phyloP scores from a whole-genome alignment of 1,140 invertebrate genomes.

The Elysia chlorotica region DNA sequence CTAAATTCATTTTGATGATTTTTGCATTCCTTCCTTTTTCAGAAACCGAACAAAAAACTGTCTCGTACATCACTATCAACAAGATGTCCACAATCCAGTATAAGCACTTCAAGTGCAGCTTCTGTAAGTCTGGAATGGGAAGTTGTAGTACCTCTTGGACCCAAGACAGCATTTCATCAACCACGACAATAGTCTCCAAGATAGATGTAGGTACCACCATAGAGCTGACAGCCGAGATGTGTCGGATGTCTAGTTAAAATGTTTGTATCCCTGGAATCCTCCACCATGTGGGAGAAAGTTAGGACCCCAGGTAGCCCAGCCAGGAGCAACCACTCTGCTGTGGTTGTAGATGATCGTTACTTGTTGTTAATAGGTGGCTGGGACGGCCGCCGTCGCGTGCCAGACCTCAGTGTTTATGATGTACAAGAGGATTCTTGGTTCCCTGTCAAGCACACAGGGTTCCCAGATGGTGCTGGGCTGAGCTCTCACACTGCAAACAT shows the following conservation, averaged over 20 bases:
- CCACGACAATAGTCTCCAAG: too few species aligned
- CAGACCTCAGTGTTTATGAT: constrained; percentile 46
- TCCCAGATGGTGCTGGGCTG: constrained; percentile 54
- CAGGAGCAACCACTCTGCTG: constrained; percentile 56
- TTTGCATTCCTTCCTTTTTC: too few species aligned
- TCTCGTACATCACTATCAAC: too few species aligned
- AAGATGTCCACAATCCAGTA: too few species aligned
- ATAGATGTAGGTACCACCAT: too few species aligned
- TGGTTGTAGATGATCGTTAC: constrained; percentile 47
- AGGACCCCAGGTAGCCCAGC: constrained; percentile 38
- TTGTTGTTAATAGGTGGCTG: constrained; percentile 59
- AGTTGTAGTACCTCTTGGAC: constrained; percentile 43
- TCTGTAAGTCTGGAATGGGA: constrained; percentile 37
- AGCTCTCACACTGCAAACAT: constrained; percentile 56
- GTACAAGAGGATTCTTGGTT: constrained; percentile 45
- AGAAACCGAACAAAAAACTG: too few species aligned
- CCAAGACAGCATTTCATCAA: constrained; percentile 50
- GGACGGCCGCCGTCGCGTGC: constrained; percentile 50
- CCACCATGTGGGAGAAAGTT: constrained; percentile 33
- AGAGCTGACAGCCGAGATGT: too few species aligned
- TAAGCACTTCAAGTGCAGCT: background rate
- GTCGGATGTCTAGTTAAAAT: constrained; percentile 39
- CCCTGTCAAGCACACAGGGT: constrained; percentile 37
- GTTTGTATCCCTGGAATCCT: constrained; percentile 56
- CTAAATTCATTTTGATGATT: too few species aligned